phyloP scores from a whole-genome alignment of 1,140 invertebrate genomes.

The Ganaspis sp. region DNA sequence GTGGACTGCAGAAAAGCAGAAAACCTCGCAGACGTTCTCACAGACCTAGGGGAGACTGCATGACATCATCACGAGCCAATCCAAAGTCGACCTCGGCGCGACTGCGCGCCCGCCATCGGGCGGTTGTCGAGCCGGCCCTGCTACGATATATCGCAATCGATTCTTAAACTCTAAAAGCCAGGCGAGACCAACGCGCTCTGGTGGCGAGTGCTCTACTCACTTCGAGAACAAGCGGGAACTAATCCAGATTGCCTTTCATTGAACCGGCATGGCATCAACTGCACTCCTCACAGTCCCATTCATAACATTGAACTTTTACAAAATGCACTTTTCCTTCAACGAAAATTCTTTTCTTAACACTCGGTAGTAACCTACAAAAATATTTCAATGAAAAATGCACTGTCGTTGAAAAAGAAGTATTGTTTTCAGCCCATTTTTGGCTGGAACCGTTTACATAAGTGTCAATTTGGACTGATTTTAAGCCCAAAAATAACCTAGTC shows the following conservation, averaged over 20 bases:
- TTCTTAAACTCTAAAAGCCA: conserved; percentile 53
- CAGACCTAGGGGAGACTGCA: conserved; percentile 73
- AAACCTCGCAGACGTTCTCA: conserved; percentile 74
- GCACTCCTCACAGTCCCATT: background rate
- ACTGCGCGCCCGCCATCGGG: conserved; percentile 54
- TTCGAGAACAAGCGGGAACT: conserved; percentile 63
- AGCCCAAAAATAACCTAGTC: too few species aligned
- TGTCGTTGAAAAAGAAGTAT: too few species aligned
- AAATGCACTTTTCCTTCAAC: background rate
- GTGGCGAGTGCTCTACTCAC: conserved; percentile 31
- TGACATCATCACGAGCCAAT: conserved; percentile 75
- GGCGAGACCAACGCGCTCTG: conserved; percentile 30
- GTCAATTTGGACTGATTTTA: too few species aligned
- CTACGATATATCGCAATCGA: conserved; percentile 75
- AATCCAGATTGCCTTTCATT: conserved; percentile 8
- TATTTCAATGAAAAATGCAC: too few species aligned
- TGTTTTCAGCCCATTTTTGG: too few species aligned
- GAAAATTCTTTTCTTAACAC: too few species aligned
- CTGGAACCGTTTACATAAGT: too few species aligned
- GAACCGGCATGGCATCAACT: background rate
- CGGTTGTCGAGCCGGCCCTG: conserved; percentile 52
- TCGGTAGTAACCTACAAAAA: too few species aligned
- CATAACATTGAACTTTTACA: background rate
- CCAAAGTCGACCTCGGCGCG: background rate
- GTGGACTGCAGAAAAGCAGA: conserved; percentile 75